phyloP scores from a whole-genome alignment of 1,140 invertebrate species.

The Neodiprion fabricii region DNA sequence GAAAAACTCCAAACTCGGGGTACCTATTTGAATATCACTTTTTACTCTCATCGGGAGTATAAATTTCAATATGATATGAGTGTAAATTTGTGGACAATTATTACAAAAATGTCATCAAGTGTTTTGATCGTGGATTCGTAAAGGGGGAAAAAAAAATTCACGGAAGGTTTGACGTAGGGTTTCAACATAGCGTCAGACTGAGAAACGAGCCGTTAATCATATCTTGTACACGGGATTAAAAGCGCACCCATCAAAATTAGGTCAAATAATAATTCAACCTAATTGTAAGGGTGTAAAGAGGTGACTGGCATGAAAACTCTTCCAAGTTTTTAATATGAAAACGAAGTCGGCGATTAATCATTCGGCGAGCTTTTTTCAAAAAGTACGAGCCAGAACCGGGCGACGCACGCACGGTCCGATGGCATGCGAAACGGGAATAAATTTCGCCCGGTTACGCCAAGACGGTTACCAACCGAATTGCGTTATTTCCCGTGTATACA shows the following conservation, averaged over 20 bases:
- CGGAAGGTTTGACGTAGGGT: no score
- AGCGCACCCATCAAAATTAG: neutral
- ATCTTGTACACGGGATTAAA: neutral
- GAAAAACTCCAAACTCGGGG: no score
- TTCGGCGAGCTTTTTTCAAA: neutral
- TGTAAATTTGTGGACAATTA: no score
- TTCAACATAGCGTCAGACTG: no score
- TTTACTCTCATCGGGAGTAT: no score
- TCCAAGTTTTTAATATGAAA: neutral
- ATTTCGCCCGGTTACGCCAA: neutral
- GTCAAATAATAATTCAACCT: no score
- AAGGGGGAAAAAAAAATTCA: no score
- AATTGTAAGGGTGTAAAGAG: no score
- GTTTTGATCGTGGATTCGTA: no score
- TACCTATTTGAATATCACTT: no score
- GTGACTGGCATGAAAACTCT: neutral
- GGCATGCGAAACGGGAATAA: conserved; percentile 1
- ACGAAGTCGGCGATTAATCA: neutral
- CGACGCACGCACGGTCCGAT: neutral
- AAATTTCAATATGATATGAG: no score
- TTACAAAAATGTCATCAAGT: no score
- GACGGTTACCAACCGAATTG: neutral
- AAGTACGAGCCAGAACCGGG: neutral
- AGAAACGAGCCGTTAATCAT: neutral
- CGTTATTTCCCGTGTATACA: neutral